These are phyloP conservation scores for Andrena bucephala DNA, from an alignment of 2,888 invertebrate species.

Conservation along the genomic window DNA sequence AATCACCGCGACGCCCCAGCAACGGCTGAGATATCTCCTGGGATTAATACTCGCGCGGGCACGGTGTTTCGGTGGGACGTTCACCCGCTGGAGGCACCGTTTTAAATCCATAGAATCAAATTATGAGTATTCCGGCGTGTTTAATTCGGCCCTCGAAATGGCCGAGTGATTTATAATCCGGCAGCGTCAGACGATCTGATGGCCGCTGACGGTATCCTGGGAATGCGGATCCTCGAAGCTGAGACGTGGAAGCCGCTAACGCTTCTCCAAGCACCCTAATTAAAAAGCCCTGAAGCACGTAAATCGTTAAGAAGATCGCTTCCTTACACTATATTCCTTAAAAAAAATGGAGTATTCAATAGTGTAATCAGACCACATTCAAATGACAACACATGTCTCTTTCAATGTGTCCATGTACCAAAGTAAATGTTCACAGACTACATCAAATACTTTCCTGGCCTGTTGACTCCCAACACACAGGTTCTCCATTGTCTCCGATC, in stretches of 20 bases:
- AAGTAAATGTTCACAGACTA: too few species aligned
- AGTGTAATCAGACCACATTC: too few species aligned
- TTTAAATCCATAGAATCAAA: constrained; percentile 63
- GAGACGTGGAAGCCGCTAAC: constrained; percentile 24
- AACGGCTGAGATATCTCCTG: constrained; percentile 70
- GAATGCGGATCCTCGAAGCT: constrained; percentile 58
- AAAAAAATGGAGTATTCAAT: too few species aligned
- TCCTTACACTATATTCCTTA: too few species aligned
- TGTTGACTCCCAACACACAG: too few species aligned
- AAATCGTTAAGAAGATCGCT: too few species aligned
- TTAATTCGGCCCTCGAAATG: constrained; percentile 68
- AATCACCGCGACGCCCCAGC: constrained; percentile 60
- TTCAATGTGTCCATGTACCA: too few species aligned
- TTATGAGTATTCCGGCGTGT: constrained; percentile 67
- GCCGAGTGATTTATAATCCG: constrained; percentile 69
- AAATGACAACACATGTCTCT: too few species aligned
- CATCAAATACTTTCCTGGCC: too few species aligned
- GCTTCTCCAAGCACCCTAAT: constrained; percentile 2
- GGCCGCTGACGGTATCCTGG: constrained; percentile 59
- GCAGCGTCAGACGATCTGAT: constrained; percentile 55
- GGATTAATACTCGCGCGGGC: constrained; percentile 71
- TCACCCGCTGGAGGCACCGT: constrained; percentile 8
- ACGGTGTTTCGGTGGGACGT: constrained; percentile 20
- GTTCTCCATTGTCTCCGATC: too few species aligned
- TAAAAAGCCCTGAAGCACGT: too few species aligned